Conservation (phyloP, 2,797 vertebrate species). For the Malurus splendens region DNA sequence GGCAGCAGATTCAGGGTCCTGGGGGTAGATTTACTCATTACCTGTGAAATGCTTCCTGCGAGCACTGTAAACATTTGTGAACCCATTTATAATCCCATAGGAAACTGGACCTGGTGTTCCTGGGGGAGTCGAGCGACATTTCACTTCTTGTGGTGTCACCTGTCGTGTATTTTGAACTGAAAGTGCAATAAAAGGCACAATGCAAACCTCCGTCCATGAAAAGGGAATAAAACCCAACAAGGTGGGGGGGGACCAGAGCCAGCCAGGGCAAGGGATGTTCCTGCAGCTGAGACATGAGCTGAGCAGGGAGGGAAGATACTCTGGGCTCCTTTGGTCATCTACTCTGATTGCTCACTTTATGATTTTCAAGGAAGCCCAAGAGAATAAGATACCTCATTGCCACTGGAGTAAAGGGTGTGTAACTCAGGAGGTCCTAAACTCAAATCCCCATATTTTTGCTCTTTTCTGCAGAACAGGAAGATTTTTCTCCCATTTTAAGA, state of each 20-base stretch:
- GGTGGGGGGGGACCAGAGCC: neutral
- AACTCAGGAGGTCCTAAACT: neutral
- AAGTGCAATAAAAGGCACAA: neutral
- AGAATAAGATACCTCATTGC: neutral
- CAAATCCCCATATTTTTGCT: rapidly evolving
- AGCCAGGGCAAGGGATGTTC: neutral
- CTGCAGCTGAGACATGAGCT: neutral
- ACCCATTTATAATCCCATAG: neutral
- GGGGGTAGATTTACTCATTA: neutral
- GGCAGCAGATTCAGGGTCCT: neutral
- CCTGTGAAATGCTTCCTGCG: neutral
- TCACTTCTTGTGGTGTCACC: neutral
- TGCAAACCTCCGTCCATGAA: neutral
- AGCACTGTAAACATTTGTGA: neutral
- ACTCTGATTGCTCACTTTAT: rapidly evolving
- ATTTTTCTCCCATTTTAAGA: neutral
- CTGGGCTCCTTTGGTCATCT: neutral
- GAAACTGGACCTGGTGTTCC: neutral
- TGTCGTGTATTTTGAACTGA: neutral
- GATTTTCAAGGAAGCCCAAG: neutral
- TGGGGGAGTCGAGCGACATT: neutral
- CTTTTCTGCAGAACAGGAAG: neutral
- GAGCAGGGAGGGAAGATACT: neutral
- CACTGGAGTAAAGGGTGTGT: rapidly evolving
- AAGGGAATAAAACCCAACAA: neutral